Conservation (phyloP, 2,797 vertebrate genomes). For the Acanthurus lineatus region DNA sequence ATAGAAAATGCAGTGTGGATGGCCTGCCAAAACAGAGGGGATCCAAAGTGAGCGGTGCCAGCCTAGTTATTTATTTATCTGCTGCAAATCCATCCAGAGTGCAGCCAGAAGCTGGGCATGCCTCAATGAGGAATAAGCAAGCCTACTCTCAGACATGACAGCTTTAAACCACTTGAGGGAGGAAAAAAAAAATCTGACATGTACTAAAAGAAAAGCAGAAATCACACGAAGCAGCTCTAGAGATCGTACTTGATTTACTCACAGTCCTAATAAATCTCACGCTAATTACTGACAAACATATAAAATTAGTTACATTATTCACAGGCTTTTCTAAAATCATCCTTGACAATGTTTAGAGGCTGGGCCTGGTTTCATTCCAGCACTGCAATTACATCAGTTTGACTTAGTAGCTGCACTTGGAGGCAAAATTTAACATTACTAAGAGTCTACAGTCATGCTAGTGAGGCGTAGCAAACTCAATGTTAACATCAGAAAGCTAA, state of each 20-base stretch:
- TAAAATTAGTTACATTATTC: constrained; percentile 55
- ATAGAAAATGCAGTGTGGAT: constrained; percentile 75
- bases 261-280: constrained; percentile 16
- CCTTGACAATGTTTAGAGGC: constrained; percentile 35
- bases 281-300: constrained; percentile 39
- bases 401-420: not conserved
- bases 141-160: constrained; percentile 69
- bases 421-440: not conserved
- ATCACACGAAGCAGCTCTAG: constrained; percentile 33
- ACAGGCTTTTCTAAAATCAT: constrained; percentile 42
- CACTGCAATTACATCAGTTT: constrained; percentile 19
- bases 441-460: not conserved
- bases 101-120: constrained; percentile 70
- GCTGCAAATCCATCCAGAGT: constrained; percentile 73
- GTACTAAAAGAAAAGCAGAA: constrained; percentile 38
- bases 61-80: constrained; percentile 80
- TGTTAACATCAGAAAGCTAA: not conserved
- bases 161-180: constrained; percentile 56
- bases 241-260: constrained; percentile 58
- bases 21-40: constrained; percentile 78
- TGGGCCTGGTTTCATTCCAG: constrained; percentile 13
- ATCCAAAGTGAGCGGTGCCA: constrained; percentile 77
- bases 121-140: constrained; percentile 65
- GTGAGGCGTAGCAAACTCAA: constrained; percentile 3
- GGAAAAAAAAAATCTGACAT: constrained; percentile 39